Evolutionary conservation across 2,113 vertebrate species (phyloP), one percentile per base, ranked within the genome.

Genomic region (Lucifuga dentata): DNA sequence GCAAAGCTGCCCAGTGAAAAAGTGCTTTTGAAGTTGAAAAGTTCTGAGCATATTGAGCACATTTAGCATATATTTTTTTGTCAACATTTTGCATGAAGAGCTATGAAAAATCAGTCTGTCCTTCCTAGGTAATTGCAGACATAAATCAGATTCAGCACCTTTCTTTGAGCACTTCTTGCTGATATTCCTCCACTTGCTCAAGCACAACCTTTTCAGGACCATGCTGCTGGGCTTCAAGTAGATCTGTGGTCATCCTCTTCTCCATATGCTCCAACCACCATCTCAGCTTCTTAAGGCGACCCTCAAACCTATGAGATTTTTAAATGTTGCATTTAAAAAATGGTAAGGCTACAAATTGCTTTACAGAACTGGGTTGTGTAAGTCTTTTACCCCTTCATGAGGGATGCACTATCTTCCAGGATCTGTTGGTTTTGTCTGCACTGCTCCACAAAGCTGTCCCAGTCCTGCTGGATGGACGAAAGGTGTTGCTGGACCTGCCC

Each of bases 181-280:
- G 92, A 75, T 96, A 97, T 80, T 95, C 94, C 84, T 98, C 95
- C 45, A 96, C 91, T 72, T 94, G 95, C 66, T 97, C 94, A 3
- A 98, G 92, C 73, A 94, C 92, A 0, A 91, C 95, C 83, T 94
- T 96, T 77, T 97, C 96, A n/a, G 93, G 86, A 64, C 96, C 87
- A 24, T 92, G 90, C 36, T 95, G 94, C 44, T 94, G 94, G 43
- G 55, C 93, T 57, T 95, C 95, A 11, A 95, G 76, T 53, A 93
- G 85, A 89, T 98, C 95, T 10, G 94, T 92, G 33, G 43, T 93
- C 86, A 98, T 86, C 76, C 92, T 94, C 87, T 95, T 95, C 58
- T 96, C 94, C 93, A 96, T 95, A 49, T 95, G 92, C 55, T 86
- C 94, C 77, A 98, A 88, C 98, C 97, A 99, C 73, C 94, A 83